Evolutionary conservation across 2,113 vertebrate species (phyloP).

Genomic region (Calonectris borealis): DNA sequence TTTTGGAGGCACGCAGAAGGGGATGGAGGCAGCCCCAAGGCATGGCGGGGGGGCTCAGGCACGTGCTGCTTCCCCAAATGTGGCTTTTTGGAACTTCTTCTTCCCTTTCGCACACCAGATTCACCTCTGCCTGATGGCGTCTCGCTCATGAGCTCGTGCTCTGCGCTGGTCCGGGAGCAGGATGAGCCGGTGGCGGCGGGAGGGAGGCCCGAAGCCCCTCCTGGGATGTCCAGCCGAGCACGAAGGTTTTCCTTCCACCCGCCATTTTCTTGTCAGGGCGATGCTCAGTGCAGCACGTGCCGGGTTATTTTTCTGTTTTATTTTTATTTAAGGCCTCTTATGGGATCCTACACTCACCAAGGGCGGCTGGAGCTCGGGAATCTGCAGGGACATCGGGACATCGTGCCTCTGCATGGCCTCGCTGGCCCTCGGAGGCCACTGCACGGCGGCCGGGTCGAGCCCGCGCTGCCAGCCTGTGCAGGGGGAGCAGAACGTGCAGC

Average conservation of each 20-base stretch:
- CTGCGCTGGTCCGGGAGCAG: background rate
- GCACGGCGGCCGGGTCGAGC: too few relatives aligned
- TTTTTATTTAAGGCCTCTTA: background rate
- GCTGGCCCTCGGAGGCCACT: background rate
- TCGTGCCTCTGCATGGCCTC: rapidly evolving
- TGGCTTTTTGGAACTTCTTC: background rate
- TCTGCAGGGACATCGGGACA: background rate
- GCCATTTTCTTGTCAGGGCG: rapidly evolving
- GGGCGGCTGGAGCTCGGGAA: background rate
- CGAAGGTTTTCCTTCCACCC: background rate
- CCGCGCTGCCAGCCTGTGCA: background rate
- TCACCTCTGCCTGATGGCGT: background rate
- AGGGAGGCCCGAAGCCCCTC: background rate
- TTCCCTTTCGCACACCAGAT: rapidly evolving
- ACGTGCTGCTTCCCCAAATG: background rate
- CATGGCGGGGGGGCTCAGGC: background rate
- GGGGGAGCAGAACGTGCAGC: background rate
- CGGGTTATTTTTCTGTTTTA: background rate
- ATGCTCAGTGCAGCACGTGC: background rate
- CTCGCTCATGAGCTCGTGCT: rapidly evolving
- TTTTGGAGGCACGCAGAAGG: background rate
- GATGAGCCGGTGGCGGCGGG: background rate
- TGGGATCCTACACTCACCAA: rapidly evolving
- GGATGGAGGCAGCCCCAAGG: background rate
- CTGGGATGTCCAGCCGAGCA: rapidly evolving